phyloP scores from a whole-genome alignment of 2,888 invertebrate genomes.

The Philereme vetulata region DNA sequence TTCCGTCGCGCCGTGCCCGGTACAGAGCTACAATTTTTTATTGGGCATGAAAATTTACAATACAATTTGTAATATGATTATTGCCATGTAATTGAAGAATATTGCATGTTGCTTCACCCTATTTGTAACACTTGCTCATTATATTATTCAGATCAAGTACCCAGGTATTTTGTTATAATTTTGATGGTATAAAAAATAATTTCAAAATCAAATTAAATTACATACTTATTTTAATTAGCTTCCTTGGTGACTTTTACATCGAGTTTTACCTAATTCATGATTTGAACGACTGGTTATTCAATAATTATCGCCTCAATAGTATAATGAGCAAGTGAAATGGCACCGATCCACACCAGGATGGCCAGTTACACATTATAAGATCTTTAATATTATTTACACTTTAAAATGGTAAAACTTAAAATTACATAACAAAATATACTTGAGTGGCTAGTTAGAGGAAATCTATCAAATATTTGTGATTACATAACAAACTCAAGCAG shows the following conservation, averaged over 20 bases:
- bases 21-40: too few species aligned
- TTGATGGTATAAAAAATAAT: background rate
- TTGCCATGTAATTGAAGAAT: slow-evolving; percentile 13
- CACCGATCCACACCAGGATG: slow-evolving; percentile 53
- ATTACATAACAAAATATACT: slow-evolving; percentile 81
- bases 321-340: slow-evolving; percentile 48
- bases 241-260: background rate
- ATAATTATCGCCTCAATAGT: slow-evolving; percentile 19
- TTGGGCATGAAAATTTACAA: too few species aligned
- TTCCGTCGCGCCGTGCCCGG: too few species aligned
- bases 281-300: background rate
- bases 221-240: background rate
- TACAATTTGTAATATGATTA: too few species aligned
- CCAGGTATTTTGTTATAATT: background rate
- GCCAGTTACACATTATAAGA: slow-evolving; percentile 67
- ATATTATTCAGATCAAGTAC: slow-evolving; percentile 11
- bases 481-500: slow-evolving; percentile 75
- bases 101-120: slow-evolving; percentile 23
- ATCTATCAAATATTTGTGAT: slow-evolving; percentile 73
- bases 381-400: slow-evolving; percentile 73
- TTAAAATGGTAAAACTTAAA: slow-evolving; percentile 78
- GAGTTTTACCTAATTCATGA: background rate
- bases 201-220: background rate
- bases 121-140: slow-evolving; percentile 25
- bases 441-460: slow-evolving; percentile 73